Evolutionary conservation across 2,113 vertebrate species (phyloP), one percentile per base, ranked within the genome.

Genomic region (Sebastes schlegelii): DNA sequence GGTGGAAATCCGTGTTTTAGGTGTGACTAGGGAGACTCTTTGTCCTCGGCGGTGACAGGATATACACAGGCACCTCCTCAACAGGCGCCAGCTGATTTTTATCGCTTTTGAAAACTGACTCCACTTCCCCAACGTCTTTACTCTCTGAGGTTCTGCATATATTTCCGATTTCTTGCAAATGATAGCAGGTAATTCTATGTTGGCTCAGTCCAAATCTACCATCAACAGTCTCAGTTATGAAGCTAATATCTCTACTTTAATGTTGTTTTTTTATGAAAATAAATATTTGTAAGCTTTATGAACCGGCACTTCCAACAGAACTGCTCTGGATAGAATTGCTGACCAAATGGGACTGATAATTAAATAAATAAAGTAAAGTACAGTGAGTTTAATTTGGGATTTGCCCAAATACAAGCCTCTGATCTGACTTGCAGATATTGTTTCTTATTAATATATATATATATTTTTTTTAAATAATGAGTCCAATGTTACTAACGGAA

Each of bases 21-120:
- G 77, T 26, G 0, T 84, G 81, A 86, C 78, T 70, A 42, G 43
- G 63, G 60, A 93, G 86, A 85, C 91, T 94, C 92, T 94, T 93
- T 93, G 86, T 88, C 82, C 87, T 34, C 64, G 88, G 91, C 84
- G 84, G 91, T 92, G 78, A 93, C 95, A 92, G 92, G 93, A 94
- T 91, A 86, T 69, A 93, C 89, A 92, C 92, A 95, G 93, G 84
- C 89, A 93, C 96, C 95, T 96, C 92, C 90, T 94, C 55, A 87
- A 68, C 89, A 87, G 91, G 94, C 95, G 94, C 95, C 95, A 96
- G 95, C 72, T 92, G 95, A 96, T 97, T 96, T 95, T 94, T 96
- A 97, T 97, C 95, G 92, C 43, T 88, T 90, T 90, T 92, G 95
- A 96, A 96, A 97, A 92, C 94, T 92, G 93, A 96, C 95, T 95